These are phyloP conservation scores for Caenorhabditis virilis DNA, from an alignment of 2,888 invertebrate species.

Conservation along the genomic window DNA sequence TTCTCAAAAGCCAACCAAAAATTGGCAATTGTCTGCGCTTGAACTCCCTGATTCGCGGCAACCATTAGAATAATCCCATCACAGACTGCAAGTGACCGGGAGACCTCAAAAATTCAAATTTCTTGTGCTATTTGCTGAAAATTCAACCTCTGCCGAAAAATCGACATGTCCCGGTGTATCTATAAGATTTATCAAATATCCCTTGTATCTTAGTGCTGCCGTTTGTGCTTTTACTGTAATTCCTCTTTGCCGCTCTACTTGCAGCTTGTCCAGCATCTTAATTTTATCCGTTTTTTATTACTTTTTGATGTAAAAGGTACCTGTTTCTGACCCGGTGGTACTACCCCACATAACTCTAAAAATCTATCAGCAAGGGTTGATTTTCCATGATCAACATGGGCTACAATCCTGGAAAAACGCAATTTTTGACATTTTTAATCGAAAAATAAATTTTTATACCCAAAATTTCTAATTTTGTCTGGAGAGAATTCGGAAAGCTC, in stretches of 20 bases:
- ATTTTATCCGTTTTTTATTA: no score
- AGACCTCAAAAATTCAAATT: constrained; percentile 91
- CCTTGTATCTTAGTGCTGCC: constrained; percentile 78
- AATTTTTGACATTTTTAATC: not conserved
- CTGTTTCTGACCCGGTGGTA: constrained; percentile 45
- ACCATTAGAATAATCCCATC: constrained; percentile 92
- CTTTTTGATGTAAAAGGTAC: no score
- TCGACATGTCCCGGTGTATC: constrained; percentile 98
- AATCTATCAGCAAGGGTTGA: constrained; percentile 93
- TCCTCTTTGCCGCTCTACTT: constrained; percentile 91
- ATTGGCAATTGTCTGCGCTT: constrained; percentile 86
- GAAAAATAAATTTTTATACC: constrained; percentile 11
- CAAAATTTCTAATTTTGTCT: constrained; percentile 80
- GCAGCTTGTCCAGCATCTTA: constrained; percentile 46
- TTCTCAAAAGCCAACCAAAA: constrained; percentile 86
- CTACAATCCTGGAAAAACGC: constrained; percentile 82
- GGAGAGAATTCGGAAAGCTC: constrained; percentile 41
- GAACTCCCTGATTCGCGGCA: constrained; percentile 81
- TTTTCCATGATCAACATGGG: constrained; percentile 99
- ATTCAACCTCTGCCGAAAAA: constrained; percentile 74
- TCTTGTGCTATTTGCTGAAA: no score
- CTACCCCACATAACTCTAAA: constrained; percentile 82
- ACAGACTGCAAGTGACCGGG: constrained; percentile 86
- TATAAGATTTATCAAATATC: constrained; percentile 80
- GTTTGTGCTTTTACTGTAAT: constrained; percentile 98